Evolutionary conservation across 2,797 vertebrate species (phyloP).

Genomic region (Sebastes oblongus): DNA sequence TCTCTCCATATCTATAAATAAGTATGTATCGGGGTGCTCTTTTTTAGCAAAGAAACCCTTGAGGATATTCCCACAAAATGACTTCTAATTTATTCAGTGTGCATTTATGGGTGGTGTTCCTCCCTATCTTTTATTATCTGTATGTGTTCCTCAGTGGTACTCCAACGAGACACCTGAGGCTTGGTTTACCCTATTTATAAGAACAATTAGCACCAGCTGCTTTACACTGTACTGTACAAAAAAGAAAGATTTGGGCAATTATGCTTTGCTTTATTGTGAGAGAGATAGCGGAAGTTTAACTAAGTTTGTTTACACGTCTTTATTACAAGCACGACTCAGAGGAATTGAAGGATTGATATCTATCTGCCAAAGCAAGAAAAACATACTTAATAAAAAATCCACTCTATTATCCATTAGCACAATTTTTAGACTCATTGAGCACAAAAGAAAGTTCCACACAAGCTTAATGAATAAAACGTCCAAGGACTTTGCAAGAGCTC

Average conservation of each 20-base stretch:
- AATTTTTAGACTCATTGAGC: background rate
- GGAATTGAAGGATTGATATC: background rate
- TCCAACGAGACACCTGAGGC: slow-evolving; percentile 4
- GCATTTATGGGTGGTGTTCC: slow-evolving; percentile 1
- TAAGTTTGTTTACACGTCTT: background rate
- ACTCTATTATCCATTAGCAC: background rate
- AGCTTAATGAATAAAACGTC: background rate
- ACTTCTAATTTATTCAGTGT: slow-evolving; percentile 24
- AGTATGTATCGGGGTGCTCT: background rate
- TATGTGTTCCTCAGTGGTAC: slow-evolving; percentile 6
- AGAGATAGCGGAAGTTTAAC: background rate
- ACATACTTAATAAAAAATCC: background rate
- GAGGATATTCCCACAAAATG: slow-evolving; percentile 16
- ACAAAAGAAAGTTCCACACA: background rate
- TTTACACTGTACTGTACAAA: slow-evolving; percentile 5
- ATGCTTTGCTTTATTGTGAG: background rate
- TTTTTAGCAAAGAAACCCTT: background rate
- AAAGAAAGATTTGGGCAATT: background rate
- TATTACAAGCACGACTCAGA: background rate
- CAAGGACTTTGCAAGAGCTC: background rate
- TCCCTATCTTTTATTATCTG: background rate
- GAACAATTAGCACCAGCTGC: slow-evolving; percentile 19
- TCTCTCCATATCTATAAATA: slow-evolving; percentile 9
- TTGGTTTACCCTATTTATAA: slow-evolving; percentile 43
- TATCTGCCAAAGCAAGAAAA: background rate